phyloP scores from a whole-genome alignment of 2,888 invertebrate genomes.

The Atethmia centrago region DNA sequence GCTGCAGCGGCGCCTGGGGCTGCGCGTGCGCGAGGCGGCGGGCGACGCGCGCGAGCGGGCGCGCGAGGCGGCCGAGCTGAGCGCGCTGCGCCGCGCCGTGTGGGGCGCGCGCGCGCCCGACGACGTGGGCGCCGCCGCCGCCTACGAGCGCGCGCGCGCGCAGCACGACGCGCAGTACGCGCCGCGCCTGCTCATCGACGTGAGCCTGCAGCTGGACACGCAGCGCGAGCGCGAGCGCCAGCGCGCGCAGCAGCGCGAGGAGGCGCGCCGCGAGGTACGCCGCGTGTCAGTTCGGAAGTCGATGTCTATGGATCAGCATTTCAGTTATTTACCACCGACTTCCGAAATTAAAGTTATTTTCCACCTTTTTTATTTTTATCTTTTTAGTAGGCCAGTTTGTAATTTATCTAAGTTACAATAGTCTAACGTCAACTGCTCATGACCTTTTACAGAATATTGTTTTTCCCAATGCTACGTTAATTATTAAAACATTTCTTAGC shows the following conservation, averaged over 20 bases:
- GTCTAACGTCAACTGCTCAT: no score
- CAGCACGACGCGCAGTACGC: slow-evolving; percentile 95
- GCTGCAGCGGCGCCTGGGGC: slow-evolving; percentile 96
- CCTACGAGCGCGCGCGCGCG: slow-evolving; percentile 73
- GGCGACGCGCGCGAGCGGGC: slow-evolving; percentile 97
- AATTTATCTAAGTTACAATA: no score
- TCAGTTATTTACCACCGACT: no score
- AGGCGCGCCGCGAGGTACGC: slow-evolving; percentile 65
- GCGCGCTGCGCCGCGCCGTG: slow-evolving; percentile 92
- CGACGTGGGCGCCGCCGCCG: slow-evolving; percentile 75
- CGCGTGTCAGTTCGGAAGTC: no score
- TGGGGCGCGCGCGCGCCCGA: slow-evolving; percentile 90
- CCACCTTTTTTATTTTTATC: no score
- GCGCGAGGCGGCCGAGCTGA: slow-evolving; percentile 95
- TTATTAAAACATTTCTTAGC: no score
- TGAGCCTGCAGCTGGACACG: slow-evolving; percentile 90
- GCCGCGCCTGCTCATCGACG: slow-evolving; percentile 95
- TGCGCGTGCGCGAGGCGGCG: slow-evolving; percentile 98
- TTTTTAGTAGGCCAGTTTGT: no score
- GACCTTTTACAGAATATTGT: no score
- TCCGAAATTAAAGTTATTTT: no score
- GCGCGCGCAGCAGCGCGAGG: slow-evolving; percentile 62
- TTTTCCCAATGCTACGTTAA: no score
- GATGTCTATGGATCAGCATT: no score
- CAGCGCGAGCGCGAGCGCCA: slow-evolving; percentile 64